Evolutionary conservation across 1,140 invertebrate genomes (phyloP).

Genomic region (Cataglyphis hispanica): DNA sequence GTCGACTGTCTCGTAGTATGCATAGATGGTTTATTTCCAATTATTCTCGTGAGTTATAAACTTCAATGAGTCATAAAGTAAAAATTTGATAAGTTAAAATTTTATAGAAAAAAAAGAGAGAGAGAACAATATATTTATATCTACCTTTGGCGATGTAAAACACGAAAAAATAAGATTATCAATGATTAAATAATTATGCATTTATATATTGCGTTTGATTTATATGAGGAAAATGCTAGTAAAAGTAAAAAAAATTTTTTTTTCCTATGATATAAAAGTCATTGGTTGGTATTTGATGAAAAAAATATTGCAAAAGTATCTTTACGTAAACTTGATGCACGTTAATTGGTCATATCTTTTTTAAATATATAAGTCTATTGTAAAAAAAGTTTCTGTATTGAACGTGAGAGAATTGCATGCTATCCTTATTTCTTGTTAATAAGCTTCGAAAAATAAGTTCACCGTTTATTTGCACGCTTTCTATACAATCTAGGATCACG

Average conservation of each 20-base stretch:
- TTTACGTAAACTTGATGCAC: neutral
- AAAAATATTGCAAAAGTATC: neutral
- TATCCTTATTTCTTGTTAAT: conserved; percentile 16
- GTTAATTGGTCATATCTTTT: neutral
- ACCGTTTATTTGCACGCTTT: neutral
- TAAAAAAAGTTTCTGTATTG: neutral
- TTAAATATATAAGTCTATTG: neutral
- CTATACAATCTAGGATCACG: neutral
- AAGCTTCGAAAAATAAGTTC: conserved; percentile 22
- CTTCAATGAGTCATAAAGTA: neutral
- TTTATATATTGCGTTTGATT: neutral
- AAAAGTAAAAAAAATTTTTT: neutral
- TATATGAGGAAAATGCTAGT: neutral
- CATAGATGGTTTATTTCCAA: conserved; percentile 46
- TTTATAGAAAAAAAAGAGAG: neutral
- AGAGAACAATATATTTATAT: neutral
- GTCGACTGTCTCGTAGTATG: conserved; percentile 17
- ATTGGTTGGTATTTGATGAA: neutral
- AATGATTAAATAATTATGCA: neutral
- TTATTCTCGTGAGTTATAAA: conserved; percentile 32
- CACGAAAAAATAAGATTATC: neutral
- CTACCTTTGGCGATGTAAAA: neutral
- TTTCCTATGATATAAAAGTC: neutral
- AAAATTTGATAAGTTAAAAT: conserved; percentile 5
- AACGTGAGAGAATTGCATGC: neutral